Base-by-base conservation (phyloP, 2,888 invertebrate genomes). In the Scrobipalpa atriplicella region DNA sequence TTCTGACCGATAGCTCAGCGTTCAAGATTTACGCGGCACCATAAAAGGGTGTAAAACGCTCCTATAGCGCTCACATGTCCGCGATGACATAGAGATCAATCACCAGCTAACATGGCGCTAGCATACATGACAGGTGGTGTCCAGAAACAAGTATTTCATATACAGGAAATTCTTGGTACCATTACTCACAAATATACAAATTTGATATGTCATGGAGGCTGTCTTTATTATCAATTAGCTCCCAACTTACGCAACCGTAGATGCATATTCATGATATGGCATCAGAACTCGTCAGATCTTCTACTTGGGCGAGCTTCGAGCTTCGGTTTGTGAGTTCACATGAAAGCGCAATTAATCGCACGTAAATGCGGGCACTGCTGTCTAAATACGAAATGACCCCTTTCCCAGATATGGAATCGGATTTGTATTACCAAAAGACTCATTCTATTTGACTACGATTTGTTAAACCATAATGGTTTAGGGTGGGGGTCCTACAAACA, bases 1-100 rank as follows among this genome's bases (percentile, higher is more conserved):
- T 68, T 70, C 84, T 90, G 90, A 92, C 90, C 79, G 90, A 91
- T 90, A 80, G 85, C 83, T 78, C 79, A 77, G 78, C 76, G 69
- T 78, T 80, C 78, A 81, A 90, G 90, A 90, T 91, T 90, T 90
- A 90, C 85, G 83, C 75, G 73, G 69, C 74, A 71, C 83, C 83
- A 73, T 83, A 75, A 81, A 83, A 72, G 79, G 74, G 76, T 77
- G 79, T 79, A 78, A 83, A 82, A 47, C 43, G 16, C 71, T 78
- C 76, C 79, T 79, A 78, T 77, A 77, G 19, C 29, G 36, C 51
- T 41, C 60, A 52, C 67, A 65, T 64, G 67, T 68, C 66, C 58
- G 38, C 47, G 41, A 38, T 54, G 29, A 62, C 56, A 56, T 18
- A 9, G 29, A 62, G 21, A 65, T 67, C 65, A 65, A 67, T 67